Base-by-base conservation (phyloP, 2,888 invertebrate species). In the Cryptus viduatorius region DNA sequence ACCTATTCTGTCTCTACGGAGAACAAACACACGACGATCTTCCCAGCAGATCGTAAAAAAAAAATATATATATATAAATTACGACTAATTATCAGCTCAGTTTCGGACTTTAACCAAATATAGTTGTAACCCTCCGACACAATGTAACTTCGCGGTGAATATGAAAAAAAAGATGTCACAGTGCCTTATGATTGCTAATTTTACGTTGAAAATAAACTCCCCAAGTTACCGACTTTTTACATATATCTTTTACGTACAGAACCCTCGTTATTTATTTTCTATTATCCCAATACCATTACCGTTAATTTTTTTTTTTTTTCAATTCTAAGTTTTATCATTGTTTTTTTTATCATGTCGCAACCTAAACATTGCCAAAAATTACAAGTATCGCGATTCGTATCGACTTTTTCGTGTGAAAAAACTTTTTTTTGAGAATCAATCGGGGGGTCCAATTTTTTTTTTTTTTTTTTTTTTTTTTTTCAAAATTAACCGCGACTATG, bases 1-100 rank as follows among this genome's bases (percentile, higher is more conserved):
- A 65, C 42, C 65, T 65, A 65, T 65, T 65, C 65, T 65, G 37
- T 65, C 42, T 42, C 65, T 65, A 65, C 37, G 65, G 16, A 24
- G 19, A 65, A 16, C 10, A 65, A 65, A 65, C 42, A 65, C 4
- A 42, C 16, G 42, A 44, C 42, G 61, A 61, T 61, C 4, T n/a
- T 10, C 16, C 16, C 42, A 7, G 19, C 4, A 65, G 12, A 42
- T 16, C 8, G 65, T 8, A 65, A 65, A 65, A 64, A 19, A 65
- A 42, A 65, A 42, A 24, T 24, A 24, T 2, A 24, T 24, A 24
- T 24, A 24, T 24, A 24, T 42, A 65, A 42, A 5, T 37, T 65
- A 42, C 19, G 37, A 65, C 65, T 42, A 37, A 65, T 65, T 65
- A 65, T 37, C 65, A 37, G 4, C 16, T 65, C 4, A 1, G 65